phyloP scores from a whole-genome alignment of 2,888 invertebrate genomes.

The Eulithis testata region DNA sequence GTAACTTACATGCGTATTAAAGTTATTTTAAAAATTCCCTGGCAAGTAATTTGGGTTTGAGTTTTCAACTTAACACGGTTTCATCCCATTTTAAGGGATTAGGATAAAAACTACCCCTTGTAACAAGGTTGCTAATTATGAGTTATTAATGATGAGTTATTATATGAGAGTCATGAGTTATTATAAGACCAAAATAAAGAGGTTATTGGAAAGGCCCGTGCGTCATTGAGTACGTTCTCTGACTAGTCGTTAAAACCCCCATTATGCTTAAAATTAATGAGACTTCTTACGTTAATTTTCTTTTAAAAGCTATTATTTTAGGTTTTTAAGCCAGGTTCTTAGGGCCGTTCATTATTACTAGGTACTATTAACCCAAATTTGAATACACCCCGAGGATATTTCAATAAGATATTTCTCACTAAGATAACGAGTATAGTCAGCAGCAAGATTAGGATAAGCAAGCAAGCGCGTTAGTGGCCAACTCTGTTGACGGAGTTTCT shows the following conservation, averaged over 20 bases:
- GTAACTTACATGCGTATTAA: too few relatives aligned
- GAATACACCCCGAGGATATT: conserved; percentile 27
- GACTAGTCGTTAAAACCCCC: conserved; percentile 8
- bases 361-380: conserved; percentile 29
- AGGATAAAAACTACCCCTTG: too few relatives aligned
- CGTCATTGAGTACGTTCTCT: conserved; percentile 12
- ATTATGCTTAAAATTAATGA: conserved; percentile 9
- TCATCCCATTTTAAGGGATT: too few relatives aligned
- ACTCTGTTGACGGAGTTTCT: too few relatives aligned
- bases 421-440: background rate
- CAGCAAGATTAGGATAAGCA: background rate
- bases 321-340: conserved; percentile 32
- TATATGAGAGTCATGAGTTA: conserved; percentile 1
- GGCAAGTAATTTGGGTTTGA: too few relatives aligned
- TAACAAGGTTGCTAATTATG: background rate
- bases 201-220: conserved; percentile 8
- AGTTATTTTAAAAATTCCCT: too few relatives aligned
- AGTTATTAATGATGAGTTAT: background rate
- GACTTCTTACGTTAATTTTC: background rate
- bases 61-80: too few relatives aligned
- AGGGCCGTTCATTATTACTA: conserved; percentile 30
- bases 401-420: conserved; percentile 23
- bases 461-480: too few relatives aligned
- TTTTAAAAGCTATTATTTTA: conserved; percentile 32
- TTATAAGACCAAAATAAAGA: background rate